Evolutionary conservation across 1,140 invertebrate species (phyloP).

Genomic region (Zaprionus africanus): DNA sequence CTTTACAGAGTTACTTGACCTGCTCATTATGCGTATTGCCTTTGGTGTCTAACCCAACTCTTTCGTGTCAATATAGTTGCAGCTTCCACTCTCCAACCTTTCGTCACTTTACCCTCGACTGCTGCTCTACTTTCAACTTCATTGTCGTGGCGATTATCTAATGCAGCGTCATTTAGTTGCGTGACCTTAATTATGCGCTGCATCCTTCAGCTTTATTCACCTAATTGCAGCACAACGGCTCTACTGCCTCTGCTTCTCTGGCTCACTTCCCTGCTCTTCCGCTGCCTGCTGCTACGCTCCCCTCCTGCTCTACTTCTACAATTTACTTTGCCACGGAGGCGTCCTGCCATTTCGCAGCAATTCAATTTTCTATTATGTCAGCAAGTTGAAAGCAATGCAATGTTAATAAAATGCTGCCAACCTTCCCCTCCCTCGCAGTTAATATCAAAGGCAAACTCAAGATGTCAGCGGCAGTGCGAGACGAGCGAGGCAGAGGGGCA

Average conservation of each 20-base stretch:
- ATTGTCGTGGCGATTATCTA: constrained; percentile 37
- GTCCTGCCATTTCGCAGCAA: constrained; percentile 57
- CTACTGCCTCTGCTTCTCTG: background rate
- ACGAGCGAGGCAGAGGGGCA: constrained; percentile 21
- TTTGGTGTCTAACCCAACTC: background rate
- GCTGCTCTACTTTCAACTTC: constrained; percentile 23
- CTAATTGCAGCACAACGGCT: constrained; percentile 65
- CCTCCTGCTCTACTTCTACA: constrained; percentile 3
- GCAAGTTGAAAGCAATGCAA: constrained; percentile 77
- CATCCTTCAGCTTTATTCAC: constrained; percentile 65
- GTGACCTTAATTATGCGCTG: constrained; percentile 72
- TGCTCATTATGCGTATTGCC: constrained; percentile 3
- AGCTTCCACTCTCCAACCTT: no score
- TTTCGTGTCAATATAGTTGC: background rate
- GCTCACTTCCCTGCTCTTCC: background rate
- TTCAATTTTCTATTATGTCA: constrained; percentile 82
- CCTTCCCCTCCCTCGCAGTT: background rate
- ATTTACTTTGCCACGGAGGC: background rate
- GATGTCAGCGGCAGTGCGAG: constrained; percentile 45
- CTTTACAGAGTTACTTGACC: background rate
- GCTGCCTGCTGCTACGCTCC: background rate
- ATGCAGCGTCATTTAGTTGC: constrained; percentile 34
- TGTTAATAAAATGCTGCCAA: constrained; percentile 71
- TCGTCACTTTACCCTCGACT: background rate
- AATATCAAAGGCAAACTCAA: constrained; percentile 49